Evolutionary conservation across 1,140 invertebrate genomes (phyloP).

Genomic region (Hylyphantes graminicola): DNA sequence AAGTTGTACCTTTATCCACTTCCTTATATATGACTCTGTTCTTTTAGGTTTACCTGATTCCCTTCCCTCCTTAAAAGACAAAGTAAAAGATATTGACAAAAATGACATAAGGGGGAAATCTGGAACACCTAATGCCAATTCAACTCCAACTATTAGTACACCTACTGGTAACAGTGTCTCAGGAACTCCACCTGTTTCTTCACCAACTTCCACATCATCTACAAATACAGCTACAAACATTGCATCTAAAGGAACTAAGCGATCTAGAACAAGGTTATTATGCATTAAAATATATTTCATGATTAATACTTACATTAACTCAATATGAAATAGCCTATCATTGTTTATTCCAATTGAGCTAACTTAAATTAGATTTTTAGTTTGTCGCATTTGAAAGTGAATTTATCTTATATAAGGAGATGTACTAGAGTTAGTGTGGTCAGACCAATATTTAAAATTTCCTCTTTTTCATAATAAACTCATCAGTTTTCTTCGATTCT

Average conservation of each 20-base stretch:
- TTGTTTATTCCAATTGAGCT: neutral
- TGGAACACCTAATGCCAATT: slow-evolving; percentile 60
- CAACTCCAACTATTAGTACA: slow-evolving; percentile 64
- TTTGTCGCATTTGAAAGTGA: too few relatives aligned
- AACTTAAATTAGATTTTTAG: neutral
- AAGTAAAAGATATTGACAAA: slow-evolving; percentile 58
- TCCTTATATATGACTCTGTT: neutral
- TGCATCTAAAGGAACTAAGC: slow-evolving; percentile 74
- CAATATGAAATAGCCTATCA: too few relatives aligned
- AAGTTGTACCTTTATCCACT: neutral
- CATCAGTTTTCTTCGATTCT: too few relatives aligned
- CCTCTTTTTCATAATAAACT: too few relatives aligned
- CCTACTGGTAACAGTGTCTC: slow-evolving; percentile 62
- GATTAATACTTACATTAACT: too few relatives aligned
- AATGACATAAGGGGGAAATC: slow-evolving; percentile 45
- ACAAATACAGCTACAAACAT: slow-evolving; percentile 72
- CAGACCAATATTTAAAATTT: too few relatives aligned
- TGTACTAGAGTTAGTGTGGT: too few relatives aligned
- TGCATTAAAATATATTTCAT: too few relatives aligned
- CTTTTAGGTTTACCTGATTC: slow-evolving; percentile 36
- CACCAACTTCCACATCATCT: slow-evolving; percentile 68
- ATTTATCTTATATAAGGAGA: too few relatives aligned
- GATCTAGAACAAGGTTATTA: slow-evolving; percentile 79
- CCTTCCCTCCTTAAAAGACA: slow-evolving; percentile 48
- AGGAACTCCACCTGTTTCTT: slow-evolving; percentile 69